Evolutionary conservation across 2,797 vertebrate genomes (phyloP).

Genomic region (Setipinna tenuifilis): DNA sequence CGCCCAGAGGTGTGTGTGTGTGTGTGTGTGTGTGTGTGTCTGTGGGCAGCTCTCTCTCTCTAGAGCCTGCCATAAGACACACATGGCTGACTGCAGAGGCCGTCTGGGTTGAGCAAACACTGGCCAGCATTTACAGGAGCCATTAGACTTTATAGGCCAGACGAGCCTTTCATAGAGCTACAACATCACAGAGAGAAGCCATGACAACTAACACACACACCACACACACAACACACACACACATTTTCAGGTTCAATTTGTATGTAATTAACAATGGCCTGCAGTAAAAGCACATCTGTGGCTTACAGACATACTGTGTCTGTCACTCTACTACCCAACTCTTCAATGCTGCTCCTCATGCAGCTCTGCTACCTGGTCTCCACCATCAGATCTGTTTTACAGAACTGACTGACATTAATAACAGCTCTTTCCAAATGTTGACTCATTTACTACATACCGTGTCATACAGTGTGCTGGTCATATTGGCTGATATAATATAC

Average conservation of each 20-base stretch:
- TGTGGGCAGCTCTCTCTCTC: background rate
- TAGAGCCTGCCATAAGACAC: background rate
- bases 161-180: background rate
- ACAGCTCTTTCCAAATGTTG: too few relatives aligned
- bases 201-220: background rate
- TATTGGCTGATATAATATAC: too few relatives aligned
- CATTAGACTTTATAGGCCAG: background rate
- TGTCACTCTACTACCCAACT: background rate
- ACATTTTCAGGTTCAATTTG: background rate
- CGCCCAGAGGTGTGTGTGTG: background rate
- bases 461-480: too few relatives aligned
- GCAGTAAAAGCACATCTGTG: background rate
- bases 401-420: background rate
- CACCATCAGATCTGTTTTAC: background rate
- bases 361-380: background rate
- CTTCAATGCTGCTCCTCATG: background rate
- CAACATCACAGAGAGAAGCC: background rate
- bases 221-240: background rate
- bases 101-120: conserved; percentile 9
- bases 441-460: too few relatives aligned
- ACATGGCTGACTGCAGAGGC: background rate
- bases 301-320: background rate
- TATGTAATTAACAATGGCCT: background rate
- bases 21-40: background rate
- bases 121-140: background rate